Evolutionary conservation across 1,140 invertebrate species (phyloP).

Genomic region (Microplitis demolitor): DNA sequence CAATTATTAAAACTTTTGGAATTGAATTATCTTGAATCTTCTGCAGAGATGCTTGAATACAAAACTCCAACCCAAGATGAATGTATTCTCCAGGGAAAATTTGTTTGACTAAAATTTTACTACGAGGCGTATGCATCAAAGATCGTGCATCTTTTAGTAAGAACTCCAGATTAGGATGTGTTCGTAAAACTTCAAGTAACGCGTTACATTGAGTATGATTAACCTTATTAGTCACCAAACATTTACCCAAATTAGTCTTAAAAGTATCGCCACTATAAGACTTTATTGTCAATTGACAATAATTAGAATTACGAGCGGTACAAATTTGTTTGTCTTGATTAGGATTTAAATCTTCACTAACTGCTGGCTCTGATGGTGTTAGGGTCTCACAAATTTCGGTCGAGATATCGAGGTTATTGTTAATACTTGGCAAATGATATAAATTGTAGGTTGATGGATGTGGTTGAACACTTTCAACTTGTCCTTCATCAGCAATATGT

Average conservation of each 20-base stretch:
- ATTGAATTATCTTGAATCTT: neutral
- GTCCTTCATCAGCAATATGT: too few species aligned
- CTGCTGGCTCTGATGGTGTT: too few species aligned
- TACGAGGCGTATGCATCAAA: neutral
- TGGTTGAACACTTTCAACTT: too few species aligned
- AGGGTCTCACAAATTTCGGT: too few species aligned
- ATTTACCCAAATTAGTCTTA: neutral
- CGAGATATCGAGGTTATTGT: too few species aligned
- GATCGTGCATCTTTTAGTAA: neutral
- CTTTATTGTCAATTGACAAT: too few species aligned
- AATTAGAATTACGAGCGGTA: too few species aligned
- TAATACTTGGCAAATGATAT: too few species aligned
- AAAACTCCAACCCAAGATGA: neutral
- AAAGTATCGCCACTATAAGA: neutral
- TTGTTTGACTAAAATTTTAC: neutral
- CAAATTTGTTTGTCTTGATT: too few species aligned
- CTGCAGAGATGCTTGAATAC: neutral
- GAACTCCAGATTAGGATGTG: neutral
- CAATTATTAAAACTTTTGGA: neutral
- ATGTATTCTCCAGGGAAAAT: neutral
- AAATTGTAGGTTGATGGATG: too few species aligned
- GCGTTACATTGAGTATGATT: neutral
- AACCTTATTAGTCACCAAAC: neutral
- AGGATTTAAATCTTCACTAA: too few species aligned
- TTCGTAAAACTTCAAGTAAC: neutral